Conservation (phyloP, 2,113 vertebrate species). For the human region GRCh38 chr7:152961001-152961500, state of each 20-base stretch:
- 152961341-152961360: background rate
- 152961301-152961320: too few relatives aligned
- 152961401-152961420: background rate
- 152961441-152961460: background rate
- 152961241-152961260: background rate
- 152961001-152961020: background rate
- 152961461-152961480: background rate
- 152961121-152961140: background rate
- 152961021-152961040: background rate
- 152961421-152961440: background rate
- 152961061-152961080: background rate
- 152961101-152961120: background rate
- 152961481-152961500: background rate
- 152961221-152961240: background rate
- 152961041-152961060: background rate
- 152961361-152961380: background rate
- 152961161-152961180: background rate
- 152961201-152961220: background rate
- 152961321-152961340: background rate
- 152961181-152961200: background rate
- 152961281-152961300: background rate
- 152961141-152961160: background rate
- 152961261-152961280: background rate
- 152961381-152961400: background rate
- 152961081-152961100: background rate